Evolutionary conservation across 2,888 invertebrate species (phyloP), one percentile per base, ranked within the genome.

Genomic region (Nephrotoma guestfalica): DNA sequence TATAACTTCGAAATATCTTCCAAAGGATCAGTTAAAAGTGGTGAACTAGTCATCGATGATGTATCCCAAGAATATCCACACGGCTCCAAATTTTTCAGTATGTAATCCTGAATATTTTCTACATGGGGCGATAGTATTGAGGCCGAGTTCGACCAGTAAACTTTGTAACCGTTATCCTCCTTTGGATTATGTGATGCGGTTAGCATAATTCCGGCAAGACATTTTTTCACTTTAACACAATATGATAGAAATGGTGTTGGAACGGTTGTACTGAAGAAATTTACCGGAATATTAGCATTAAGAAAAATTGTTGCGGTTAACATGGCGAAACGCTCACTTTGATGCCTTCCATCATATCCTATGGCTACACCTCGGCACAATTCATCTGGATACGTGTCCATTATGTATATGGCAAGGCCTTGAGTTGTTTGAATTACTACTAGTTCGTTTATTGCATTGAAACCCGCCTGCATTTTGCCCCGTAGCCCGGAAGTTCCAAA

Each of bases 111-210:
- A 87, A 99, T 98, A 83, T 94, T 94, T 89, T 95, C 94, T 90
- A 99, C 99, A 88, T 96, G 96, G 0, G 99, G 99, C 0, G 96
- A 91, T 87, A 98, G 95, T 88, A 99, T 98, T 94, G 99, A 99
- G 6, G 97, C 96, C 0, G 98, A 98, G 91, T 99, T 99, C 7
- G 93, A 92, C 95, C 98, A 98, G 91, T 99, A 99, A 6, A 98
- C 98, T 93, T 99, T 99, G 90, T 99, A 99, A 0, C 98, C 98
- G 90, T 98, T 98, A 90, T 99, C 98, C 43, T 97, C 95, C 90
- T 97, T 97, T 0, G 98, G 98, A 92, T 98, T 98, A 90, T 98
- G 98, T 0, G 98, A 98, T 0, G 98, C 98, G 0, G 98, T 99
- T 5, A 98, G 94, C 97, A 98, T 98, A 6, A 98, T 94, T 0